phyloP scores from a whole-genome alignment of 2,797 vertebrate species.

The Crenichthys baileyi region DNA sequence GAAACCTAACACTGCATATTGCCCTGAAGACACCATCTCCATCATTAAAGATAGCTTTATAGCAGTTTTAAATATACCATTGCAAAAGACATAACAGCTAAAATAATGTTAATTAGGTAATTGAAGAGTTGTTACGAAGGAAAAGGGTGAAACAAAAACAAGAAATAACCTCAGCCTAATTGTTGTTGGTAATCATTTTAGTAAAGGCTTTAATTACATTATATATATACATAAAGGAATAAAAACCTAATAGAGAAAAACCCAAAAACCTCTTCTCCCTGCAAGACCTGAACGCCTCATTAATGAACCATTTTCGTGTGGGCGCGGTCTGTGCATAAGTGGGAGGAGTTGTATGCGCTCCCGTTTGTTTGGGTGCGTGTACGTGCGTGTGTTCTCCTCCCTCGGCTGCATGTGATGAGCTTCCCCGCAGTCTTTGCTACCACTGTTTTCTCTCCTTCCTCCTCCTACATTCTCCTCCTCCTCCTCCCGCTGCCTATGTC shows the following conservation, averaged over 20 bases:
- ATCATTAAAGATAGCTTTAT: background rate
- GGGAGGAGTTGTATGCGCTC: conserved; percentile 61
- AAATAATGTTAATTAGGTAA: too few relatives aligned
- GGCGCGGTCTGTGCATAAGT: conserved; percentile 55
- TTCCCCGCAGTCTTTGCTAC: conserved; percentile 62
- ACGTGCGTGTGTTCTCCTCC: conserved; percentile 34
- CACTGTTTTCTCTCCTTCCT: conserved; percentile 54
- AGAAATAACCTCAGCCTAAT: too few relatives aligned
- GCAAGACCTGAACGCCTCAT: conserved; percentile 65
- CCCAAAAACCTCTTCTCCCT: conserved; percentile 42
- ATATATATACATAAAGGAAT: background rate
- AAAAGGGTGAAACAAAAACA: background rate
- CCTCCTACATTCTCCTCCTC: conserved; percentile 27
- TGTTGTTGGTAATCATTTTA: background rate
- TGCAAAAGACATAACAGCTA: too few relatives aligned
- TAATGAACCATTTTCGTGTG: conserved; percentile 49
- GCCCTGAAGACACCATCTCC: background rate
- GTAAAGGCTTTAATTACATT: background rate
- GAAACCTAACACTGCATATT: background rate
- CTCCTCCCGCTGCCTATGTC: conserved; percentile 25
- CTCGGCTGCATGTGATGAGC: conserved; percentile 70
- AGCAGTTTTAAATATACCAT: too few relatives aligned
- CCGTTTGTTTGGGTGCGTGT: conserved; percentile 21
- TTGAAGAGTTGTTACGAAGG: too few relatives aligned
- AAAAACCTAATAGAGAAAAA: background rate